Evolutionary conservation across 2,888 invertebrate genomes (phyloP).

Genomic region (Chelonus formosanus): DNA sequence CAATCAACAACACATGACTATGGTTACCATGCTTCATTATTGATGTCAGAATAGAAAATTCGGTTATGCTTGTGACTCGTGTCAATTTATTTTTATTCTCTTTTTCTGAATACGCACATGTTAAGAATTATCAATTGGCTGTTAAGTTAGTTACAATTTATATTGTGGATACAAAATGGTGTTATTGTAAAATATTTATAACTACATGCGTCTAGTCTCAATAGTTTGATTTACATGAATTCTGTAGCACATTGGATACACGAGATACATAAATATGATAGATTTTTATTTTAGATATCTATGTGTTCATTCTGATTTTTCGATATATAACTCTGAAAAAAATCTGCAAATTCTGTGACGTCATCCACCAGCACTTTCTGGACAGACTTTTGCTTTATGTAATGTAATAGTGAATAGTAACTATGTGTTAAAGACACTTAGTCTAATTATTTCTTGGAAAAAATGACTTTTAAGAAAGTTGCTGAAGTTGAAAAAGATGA

Average conservation of each 20-base stretch:
- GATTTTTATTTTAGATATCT: too few species aligned
- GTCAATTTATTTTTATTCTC: conserved; percentile 18
- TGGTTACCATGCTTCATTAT: not conserved
- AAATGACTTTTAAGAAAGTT: too few species aligned
- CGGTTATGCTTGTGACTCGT: conserved; percentile 32
- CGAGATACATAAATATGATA: not conserved
- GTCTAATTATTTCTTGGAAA: too few species aligned
- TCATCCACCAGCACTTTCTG: too few species aligned
- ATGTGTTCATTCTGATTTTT: too few species aligned
- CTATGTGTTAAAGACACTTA: too few species aligned
- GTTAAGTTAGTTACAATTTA: conserved; percentile 42
- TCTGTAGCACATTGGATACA: not conserved
- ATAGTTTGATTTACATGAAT: not conserved
- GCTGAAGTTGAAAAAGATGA: too few species aligned
- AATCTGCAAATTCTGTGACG: too few species aligned
- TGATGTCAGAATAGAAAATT: conserved; percentile 19
- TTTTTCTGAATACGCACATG: conserved; percentile 6
- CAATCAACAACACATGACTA: conserved; percentile 37
- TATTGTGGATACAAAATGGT: conserved; percentile 27
- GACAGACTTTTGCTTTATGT: too few species aligned
- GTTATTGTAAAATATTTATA: conserved; percentile 37
- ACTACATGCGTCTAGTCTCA: conserved; percentile 36
- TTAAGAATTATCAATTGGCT: conserved; percentile 22
- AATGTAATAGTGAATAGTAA: too few species aligned
- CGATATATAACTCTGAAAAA: too few species aligned